Evolutionary conservation across 2,888 invertebrate genomes (phyloP).

Genomic region (Gryllus longicercus): DNA sequence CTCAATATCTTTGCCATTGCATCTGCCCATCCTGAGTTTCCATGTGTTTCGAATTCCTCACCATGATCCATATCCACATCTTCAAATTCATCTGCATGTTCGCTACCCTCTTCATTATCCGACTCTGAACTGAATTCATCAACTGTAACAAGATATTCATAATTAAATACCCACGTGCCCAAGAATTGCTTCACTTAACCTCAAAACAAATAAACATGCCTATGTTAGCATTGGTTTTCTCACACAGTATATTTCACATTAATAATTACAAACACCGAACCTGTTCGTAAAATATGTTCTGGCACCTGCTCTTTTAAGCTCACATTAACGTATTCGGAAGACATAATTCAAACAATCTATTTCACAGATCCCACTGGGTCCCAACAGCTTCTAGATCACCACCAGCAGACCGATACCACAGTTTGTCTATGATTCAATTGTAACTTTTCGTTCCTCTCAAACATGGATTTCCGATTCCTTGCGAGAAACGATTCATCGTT

Average conservation of each 20-base stretch:
- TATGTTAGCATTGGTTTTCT: no score
- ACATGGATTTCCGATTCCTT: neutral
- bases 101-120: slow-evolving; percentile 19
- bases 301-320: neutral
- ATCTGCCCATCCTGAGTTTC: slow-evolving; percentile 76
- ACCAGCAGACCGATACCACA: no score
- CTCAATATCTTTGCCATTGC: slow-evolving; percentile 75
- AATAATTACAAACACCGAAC: neutral
- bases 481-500: no score
- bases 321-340: neutral
- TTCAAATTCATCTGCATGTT: neutral
- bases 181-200: neutral
- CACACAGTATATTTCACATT: no score
- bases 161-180: neutral
- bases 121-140: slow-evolving; percentile 1
- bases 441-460: neutral
- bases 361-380: neutral
- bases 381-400: neutral
- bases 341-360: neutral
- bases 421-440: no score
- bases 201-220: neutral
- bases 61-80: neutral
- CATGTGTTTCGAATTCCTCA: neutral
- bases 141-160: slow-evolving; percentile 22
- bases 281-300: slow-evolving; percentile 1